phyloP scores from a whole-genome alignment of 2,888 invertebrate genomes.

The Ceriagrion tenellum region DNA sequence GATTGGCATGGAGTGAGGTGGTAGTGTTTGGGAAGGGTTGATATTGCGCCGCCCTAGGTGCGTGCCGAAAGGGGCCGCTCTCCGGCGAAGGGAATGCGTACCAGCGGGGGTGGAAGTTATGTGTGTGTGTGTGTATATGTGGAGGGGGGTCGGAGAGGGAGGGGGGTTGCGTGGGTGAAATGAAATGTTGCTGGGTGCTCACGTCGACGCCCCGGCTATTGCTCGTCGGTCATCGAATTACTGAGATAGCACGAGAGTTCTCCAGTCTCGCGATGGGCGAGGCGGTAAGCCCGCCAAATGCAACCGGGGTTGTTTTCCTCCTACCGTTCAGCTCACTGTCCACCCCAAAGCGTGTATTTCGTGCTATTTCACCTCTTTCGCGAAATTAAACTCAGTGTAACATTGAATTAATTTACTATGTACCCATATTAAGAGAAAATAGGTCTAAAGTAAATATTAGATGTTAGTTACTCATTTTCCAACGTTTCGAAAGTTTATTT shows the following conservation, averaged over 20 bases:
- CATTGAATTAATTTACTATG: too few species aligned
- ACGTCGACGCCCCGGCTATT: neutral
- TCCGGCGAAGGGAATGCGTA: neutral
- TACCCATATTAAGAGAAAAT: too few species aligned
- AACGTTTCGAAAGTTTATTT: too few species aligned
- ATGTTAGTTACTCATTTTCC: too few species aligned
- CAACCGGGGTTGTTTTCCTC: too few species aligned
- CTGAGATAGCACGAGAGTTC: neutral
- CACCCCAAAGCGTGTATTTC: too few species aligned
- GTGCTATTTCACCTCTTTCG: too few species aligned
- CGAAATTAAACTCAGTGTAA: too few species aligned
- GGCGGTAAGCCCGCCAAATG: neutral
- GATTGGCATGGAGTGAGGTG: neutral
- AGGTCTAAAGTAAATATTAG: too few species aligned
- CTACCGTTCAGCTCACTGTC: too few species aligned
- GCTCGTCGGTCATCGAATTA: conserved; percentile 18
- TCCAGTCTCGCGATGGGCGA: neutral
- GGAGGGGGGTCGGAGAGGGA: too few species aligned
- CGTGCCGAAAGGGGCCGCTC: neutral
- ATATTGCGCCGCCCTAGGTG: neutral
- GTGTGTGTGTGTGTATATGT: neutral
- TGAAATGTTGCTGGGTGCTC: neutral
- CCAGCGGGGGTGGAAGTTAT: neutral
- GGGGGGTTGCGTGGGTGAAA: neutral
- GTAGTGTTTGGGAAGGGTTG: neutral